Conservation (phyloP, 2,888 invertebrate genomes). For the Dryococelus australis region DNA sequence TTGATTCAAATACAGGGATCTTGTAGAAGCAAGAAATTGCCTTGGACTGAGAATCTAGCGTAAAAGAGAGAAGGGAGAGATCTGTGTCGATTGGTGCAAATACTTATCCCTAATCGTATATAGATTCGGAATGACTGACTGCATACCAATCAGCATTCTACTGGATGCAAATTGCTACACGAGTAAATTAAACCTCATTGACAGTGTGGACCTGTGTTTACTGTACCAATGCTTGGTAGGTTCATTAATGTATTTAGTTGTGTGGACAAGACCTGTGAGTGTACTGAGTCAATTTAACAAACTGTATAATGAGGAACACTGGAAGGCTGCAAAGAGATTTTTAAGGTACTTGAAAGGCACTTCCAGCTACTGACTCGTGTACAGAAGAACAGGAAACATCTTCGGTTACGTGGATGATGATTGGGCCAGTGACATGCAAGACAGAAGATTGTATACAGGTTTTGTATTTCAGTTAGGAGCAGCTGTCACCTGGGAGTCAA, state of each 20-base stretch:
- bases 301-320: neutral
- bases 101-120: neutral
- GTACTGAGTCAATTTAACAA: neutral
- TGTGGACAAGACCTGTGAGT: neutral
- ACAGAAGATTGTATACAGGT: neutral
- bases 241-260: neutral
- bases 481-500: no score
- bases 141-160: neutral
- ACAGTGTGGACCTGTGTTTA: neutral
- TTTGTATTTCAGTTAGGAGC: constrained; percentile 23
- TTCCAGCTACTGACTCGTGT: neutral
- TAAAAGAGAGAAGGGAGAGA: neutral
- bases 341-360: constrained; percentile 16
- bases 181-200: neutral
- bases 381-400: neutral
- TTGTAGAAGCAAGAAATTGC: neutral
- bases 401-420: neutral
- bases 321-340: neutral
- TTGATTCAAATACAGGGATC: neutral
- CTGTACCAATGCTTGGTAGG: neutral
- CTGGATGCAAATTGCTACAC: neutral
- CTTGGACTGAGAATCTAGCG: neutral
- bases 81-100: neutral
- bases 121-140: neutral
- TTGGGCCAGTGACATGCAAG: neutral